A percentile compares a stretch with the other conserved stretches of the same genome.
Evolutionary conservation across 2,888 invertebrate species (phyloP).

Genomic region (Coelinius sp.): DNA sequence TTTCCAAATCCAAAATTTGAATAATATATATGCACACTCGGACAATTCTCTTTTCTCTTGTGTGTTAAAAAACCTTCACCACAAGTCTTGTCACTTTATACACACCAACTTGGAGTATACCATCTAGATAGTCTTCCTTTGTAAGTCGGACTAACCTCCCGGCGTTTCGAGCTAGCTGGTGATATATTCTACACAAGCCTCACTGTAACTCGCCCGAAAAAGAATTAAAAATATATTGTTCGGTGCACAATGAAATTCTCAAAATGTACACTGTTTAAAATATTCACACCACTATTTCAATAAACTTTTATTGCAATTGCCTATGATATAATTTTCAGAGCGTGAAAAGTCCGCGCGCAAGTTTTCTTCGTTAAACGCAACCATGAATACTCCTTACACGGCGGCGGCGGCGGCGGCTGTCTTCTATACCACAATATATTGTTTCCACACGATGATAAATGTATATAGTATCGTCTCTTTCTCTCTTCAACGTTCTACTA

Average conservation of each 20-base stretch:
- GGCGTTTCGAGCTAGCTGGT: slow-evolving; percentile 33
- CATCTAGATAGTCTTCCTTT: slow-evolving; percentile 39
- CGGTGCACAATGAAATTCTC: neutral
- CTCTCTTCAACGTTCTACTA: slow-evolving; percentile 30
- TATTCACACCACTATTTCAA: neutral
- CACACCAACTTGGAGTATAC: slow-evolving; percentile 39
- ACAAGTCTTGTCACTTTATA: slow-evolving; percentile 50
- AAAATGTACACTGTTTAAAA: neutral
- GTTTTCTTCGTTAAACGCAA: slow-evolving; percentile 45
- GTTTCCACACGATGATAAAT: too few relatives aligned
- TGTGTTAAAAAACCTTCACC: slow-evolving; percentile 12
- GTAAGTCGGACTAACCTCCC: slow-evolving; percentile 53
- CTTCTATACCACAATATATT: slow-evolving; percentile 19
- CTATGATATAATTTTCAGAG: slow-evolving; percentile 15
- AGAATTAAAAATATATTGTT: neutral
- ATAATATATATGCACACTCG: slow-evolving; percentile 25
- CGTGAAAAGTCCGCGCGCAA: slow-evolving; percentile 46
- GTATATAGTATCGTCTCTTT: too few relatives aligned
- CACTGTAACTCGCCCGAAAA: neutral
- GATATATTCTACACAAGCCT: neutral
- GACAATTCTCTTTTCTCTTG: too few relatives aligned
- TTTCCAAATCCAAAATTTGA: slow-evolving; percentile 42
- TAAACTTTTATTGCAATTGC: neutral
- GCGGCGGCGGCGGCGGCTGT: slow-evolving; percentile 40
- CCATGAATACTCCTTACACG: slow-evolving; percentile 34